Evolutionary conservation across 2,888 invertebrate species (phyloP).

Genomic region (Synergus japonicus): DNA sequence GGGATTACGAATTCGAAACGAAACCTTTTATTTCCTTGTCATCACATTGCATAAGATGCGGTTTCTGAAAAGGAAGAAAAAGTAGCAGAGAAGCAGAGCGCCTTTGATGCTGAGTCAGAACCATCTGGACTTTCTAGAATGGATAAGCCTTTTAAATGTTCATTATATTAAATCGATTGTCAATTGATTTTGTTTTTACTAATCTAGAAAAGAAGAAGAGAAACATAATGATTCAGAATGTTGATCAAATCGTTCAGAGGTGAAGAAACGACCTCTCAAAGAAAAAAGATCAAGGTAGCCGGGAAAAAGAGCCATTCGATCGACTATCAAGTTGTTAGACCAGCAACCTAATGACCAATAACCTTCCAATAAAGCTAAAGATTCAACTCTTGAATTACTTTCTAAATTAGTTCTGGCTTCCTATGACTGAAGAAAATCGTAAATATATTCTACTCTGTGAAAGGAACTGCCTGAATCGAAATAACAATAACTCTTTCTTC

Average conservation of each 20-base stretch:
- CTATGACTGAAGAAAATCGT: not conserved
- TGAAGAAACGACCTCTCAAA: not conserved
- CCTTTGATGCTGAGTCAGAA: not conserved
- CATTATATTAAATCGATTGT: too few relatives aligned
- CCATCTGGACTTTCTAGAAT: not conserved
- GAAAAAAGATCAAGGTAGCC: not conserved
- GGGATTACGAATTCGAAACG: not conserved
- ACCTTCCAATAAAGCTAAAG: not conserved
- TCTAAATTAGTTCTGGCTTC: not conserved
- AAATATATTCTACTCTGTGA: not conserved
- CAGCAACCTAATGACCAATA: not conserved
- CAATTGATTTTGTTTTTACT: not conserved
- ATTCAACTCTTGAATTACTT: too few relatives aligned
- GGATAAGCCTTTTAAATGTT: not conserved
- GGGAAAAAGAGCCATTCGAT: not conserved
- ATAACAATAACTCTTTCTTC: slow-evolving; percentile 18
- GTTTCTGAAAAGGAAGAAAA: not conserved
- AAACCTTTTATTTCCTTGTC: not conserved
- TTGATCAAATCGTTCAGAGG: not conserved
- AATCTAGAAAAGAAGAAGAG: not conserved
- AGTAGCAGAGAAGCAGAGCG: not conserved
- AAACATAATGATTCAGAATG: too few relatives aligned
- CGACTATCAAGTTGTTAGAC: not conserved
- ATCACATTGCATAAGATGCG: not conserved
- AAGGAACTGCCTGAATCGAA: not conserved